phyloP scores from a whole-genome alignment of 2,113 vertebrate species.

The Colossoma macropomum region DNA sequence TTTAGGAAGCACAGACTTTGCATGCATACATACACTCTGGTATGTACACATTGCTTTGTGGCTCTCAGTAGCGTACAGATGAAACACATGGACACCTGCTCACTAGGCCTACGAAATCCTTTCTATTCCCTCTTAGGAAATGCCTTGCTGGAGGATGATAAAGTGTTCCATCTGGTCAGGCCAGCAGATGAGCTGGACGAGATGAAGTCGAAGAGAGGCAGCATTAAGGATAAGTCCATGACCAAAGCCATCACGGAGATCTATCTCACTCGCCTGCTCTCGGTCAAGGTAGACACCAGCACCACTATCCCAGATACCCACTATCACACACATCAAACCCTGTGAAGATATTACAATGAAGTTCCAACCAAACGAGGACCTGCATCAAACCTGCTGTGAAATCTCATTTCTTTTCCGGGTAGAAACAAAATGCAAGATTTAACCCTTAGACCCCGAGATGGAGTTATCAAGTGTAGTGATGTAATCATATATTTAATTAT shows the following conservation, averaged over 20 bases:
- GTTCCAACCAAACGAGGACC: background rate
- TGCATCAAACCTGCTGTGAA: slow-evolving; percentile 12
- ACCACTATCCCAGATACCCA: background rate
- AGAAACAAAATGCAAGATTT: slow-evolving; percentile 14
- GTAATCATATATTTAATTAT: no score
- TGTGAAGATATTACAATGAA: background rate
- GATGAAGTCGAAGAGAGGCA: slow-evolving; percentile 93
- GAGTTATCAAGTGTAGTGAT: no score
- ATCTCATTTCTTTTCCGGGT: slow-evolving; percentile 20
- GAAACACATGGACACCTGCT: background rate
- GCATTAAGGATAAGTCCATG: slow-evolving; percentile 96
- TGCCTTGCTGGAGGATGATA: slow-evolving; percentile 94
- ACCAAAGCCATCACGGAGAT: slow-evolving; percentile 99
- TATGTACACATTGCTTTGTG: background rate
- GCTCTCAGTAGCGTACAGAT: background rate
- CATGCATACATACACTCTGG: background rate
- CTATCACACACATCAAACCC: background rate
- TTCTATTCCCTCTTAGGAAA: slow-evolving; percentile 79
- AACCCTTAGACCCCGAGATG: background rate
- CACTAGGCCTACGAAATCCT: background rate
- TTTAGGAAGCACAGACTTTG: background rate
- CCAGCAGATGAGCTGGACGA: slow-evolving; percentile 93
- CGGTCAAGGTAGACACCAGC: slow-evolving; percentile 87
- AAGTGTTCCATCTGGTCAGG: slow-evolving; percentile 94
- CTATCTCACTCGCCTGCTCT: slow-evolving; percentile 96